Evolutionary conservation across 2,888 invertebrate species (phyloP).

Genomic region (Sisyra terminalis): DNA sequence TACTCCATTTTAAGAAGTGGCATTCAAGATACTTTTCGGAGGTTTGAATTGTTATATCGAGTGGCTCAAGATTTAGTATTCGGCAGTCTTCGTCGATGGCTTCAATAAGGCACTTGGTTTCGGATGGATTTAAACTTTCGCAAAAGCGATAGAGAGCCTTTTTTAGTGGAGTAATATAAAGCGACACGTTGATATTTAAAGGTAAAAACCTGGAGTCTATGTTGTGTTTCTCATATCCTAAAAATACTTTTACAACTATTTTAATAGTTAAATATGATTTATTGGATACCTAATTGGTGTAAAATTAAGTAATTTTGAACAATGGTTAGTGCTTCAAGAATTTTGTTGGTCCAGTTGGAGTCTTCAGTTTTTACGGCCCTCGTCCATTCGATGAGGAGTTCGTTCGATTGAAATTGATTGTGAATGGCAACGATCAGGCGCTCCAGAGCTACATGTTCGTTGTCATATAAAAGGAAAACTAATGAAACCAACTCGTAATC

Average conservation of each 20-base stretch:
- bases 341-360: slow-evolving; percentile 25
- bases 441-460: slow-evolving; percentile 16
- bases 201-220: slow-evolving; percentile 22
- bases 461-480: slow-evolving; percentile 21
- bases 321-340: slow-evolving; percentile 35
- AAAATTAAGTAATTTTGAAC: slow-evolving; percentile 27
- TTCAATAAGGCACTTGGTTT: slow-evolving; percentile 18
- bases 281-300: slow-evolving; percentile 25
- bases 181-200: slow-evolving; percentile 20
- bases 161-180: slow-evolving; percentile 25
- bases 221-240: slow-evolving; percentile 14
- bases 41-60: slow-evolving; percentile 9
- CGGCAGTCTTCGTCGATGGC: slow-evolving; percentile 14
- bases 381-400: slow-evolving; percentile 20
- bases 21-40: slow-evolving; percentile 18
- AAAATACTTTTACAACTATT: too few species aligned
- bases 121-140: slow-evolving; percentile 23
- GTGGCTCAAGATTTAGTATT: slow-evolving; percentile 12
- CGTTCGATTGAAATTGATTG: slow-evolving; percentile 8
- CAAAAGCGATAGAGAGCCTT: slow-evolving; percentile 29
- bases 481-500: slow-evolving; percentile 27
- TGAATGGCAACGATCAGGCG: slow-evolving; percentile 13
- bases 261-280: too few species aligned
- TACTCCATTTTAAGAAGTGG: slow-evolving; percentile 21
- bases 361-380: slow-evolving; percentile 14